Conservation (phyloP, 2,113 vertebrate genomes). For the Ceuthmochares aereus region DNA sequence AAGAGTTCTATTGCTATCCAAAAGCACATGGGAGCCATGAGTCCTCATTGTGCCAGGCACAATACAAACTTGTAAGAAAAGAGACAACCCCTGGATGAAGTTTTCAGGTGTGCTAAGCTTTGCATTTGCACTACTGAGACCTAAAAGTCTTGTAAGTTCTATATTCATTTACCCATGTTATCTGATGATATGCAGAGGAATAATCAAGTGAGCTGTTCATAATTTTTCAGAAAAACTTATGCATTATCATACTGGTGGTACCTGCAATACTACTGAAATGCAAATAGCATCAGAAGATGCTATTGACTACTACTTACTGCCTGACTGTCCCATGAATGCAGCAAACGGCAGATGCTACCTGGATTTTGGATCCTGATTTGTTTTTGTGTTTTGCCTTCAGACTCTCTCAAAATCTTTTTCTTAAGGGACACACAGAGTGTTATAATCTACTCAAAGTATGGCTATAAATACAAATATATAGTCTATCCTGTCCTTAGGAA, state of each 20-base stretch:
- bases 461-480: not conserved
- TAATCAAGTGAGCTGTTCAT: not conserved
- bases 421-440: not conserved
- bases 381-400: not conserved
- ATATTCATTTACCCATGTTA: not conserved
- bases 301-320: not conserved
- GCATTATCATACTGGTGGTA: not conserved
- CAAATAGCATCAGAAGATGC: not conserved
- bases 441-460: not conserved
- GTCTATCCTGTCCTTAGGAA: not conserved
- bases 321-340: not conserved
- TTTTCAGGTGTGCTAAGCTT: not conserved
- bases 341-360: not conserved
- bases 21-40: accelerated
- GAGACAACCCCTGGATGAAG: not conserved
- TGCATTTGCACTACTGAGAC: not conserved
- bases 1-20: not conserved
- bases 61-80: not conserved
- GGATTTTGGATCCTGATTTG: not conserved
- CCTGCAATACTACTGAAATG: not conserved
- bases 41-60: not conserved
- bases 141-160: not conserved
- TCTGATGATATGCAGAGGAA: not conserved
- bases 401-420: not conserved
- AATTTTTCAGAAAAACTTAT: not conserved